Base-by-base conservation (phyloP, 1,140 invertebrate genomes). In the Phocides pigmalion region DNA sequence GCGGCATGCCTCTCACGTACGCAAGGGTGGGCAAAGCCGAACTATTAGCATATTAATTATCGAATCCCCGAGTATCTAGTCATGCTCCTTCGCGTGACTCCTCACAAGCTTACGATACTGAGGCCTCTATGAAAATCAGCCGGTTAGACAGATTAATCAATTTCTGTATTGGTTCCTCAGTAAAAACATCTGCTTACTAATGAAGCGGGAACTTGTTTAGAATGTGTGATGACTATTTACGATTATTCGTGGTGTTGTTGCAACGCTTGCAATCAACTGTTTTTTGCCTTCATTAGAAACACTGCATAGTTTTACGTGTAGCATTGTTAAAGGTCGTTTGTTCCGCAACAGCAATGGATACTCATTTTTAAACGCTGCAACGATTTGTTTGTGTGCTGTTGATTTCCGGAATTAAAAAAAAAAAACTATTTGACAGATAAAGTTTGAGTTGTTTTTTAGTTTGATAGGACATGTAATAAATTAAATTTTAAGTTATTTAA, bases 21-120 rank as follows among this genome's bases (percentile, higher is more conserved):
- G 59, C 71, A 53, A 75, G 78, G 80, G 75, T 79, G 79, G 78
- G 79, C 73, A 79, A 82, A 75, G 69, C 73, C 64, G 72, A 68
- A 73, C 76, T 77, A 86, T 86, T 86, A 84, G 78, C 83, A 86
- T 86, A 86, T 84, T 86, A 82, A 86, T 86, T 80, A 86, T 81
- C 67, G 79, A 82, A 76, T 73, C 76, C 67, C 62, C 53, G 56
- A 73, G 64, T 64, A 71, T 71, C 73, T 69, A 73, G 75, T 74
- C 62, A 68, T 68, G 74, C 63, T 86, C 25, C 56, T 59, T 59
- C 74, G 82, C 77, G 83, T 86, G 83, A 80, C 78, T 70, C 49
- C 61, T 39, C 54, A 39, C 32, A 41, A 16, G 50, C 56, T 44
- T 20, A 44, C 16, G 53, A 39, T 53, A 37, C 59, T 35, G 54